phyloP scores from a whole-genome alignment of 2,888 invertebrate genomes.

The Molorchus minor region DNA sequence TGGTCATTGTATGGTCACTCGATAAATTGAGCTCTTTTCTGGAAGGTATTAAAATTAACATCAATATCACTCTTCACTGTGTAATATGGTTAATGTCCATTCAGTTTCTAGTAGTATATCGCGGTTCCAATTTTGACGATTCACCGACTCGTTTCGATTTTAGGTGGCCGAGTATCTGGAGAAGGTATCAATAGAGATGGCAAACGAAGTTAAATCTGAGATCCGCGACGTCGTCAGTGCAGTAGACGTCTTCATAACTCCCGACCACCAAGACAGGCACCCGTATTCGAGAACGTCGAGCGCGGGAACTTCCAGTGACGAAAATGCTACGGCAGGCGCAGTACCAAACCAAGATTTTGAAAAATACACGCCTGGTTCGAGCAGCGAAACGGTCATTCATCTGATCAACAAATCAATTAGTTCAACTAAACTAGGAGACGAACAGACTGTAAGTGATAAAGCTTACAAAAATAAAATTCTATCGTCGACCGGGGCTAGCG shows the following conservation, averaged over 20 bases:
- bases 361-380: slow-evolving; percentile 56
- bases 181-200: slow-evolving; percentile 81
- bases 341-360: slow-evolving; percentile 44
- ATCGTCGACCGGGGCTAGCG: slow-evolving; percentile 72
- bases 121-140: background rate
- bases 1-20: too few species aligned
- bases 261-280: slow-evolving; percentile 55
- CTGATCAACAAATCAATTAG: slow-evolving; percentile 66
- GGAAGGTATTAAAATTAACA: too few species aligned
- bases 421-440: slow-evolving; percentile 70
- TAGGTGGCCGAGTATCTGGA: slow-evolving; percentile 78
- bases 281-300: slow-evolving; percentile 56
- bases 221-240: slow-evolving; percentile 78
- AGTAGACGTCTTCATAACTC: slow-evolving; percentile 69
- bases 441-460: slow-evolving; percentile 53
- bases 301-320: slow-evolving; percentile 48
- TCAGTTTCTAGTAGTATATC: too few species aligned
- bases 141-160: background rate
- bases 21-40: too few species aligned
- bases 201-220: slow-evolving; percentile 81
- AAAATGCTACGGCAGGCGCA: slow-evolving; percentile 45
- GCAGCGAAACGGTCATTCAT: slow-evolving; percentile 57
- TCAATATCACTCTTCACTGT: too few species aligned
- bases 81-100: too few species aligned
- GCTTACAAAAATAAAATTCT: slow-evolving; percentile 66